These are phyloP conservation scores for Manis crassicaudata DNA, from an alignment of 2,797 vertebrate species.

Conservation along the genomic window DNA sequence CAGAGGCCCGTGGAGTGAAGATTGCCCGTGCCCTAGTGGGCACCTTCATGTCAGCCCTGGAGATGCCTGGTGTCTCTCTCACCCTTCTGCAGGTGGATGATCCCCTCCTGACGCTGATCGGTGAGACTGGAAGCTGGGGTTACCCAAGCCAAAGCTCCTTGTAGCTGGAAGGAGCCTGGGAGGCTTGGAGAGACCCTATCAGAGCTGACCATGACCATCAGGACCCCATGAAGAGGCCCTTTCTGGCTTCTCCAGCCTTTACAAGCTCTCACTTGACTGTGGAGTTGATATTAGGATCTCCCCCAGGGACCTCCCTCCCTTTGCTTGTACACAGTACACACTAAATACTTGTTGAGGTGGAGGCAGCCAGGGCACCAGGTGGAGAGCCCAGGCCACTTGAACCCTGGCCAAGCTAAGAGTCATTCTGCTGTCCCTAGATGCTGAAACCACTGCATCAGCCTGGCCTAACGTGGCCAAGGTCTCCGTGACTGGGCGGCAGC, in stretches of 20 bases:
- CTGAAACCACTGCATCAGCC: constrained; percentile 89
- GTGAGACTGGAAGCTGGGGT: constrained; percentile 82
- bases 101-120: constrained; percentile 90
- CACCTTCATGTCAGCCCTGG: constrained; percentile 95
- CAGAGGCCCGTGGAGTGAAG: constrained; percentile 88
- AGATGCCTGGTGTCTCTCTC: constrained; percentile 96
- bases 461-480: constrained; percentile 90
- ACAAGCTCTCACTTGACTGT: neutral
- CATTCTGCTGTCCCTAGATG: constrained; percentile 84
- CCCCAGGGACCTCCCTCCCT: too few species aligned
- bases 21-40: constrained; percentile 92
- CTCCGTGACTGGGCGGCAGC: constrained; percentile 81
- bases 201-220: neutral
- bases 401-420: neutral
- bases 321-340: neutral
- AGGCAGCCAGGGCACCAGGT: neutral
- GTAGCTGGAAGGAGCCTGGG: neutral
- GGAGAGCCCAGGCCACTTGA: neutral
- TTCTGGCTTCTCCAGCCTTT: neutral
- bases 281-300: neutral
- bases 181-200: neutral
- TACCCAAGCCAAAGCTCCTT: neutral
- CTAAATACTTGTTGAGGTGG: neutral
- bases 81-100: constrained; percentile 89
- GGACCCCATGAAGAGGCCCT: neutral